Evolutionary conservation across 2,113 vertebrate genomes (phyloP).

Genomic region (Tenebrosternarchus preto): DNA sequence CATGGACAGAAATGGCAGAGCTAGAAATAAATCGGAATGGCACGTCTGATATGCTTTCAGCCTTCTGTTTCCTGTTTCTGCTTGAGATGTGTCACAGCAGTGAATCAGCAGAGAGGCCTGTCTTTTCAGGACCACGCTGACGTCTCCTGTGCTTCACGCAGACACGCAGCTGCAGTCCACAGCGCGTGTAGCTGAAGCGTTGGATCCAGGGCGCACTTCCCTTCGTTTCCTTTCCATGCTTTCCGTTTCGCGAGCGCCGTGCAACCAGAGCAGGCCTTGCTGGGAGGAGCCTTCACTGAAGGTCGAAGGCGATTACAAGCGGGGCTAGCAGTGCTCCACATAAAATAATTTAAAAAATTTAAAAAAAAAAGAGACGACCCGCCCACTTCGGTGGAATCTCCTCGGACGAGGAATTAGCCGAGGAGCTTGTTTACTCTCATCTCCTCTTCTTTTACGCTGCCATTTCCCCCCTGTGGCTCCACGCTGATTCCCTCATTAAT

Average conservation of each 20-base stretch:
- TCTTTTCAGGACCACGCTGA: too few relatives aligned
- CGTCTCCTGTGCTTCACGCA: too few relatives aligned
- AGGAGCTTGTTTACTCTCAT: conserved; percentile 93
- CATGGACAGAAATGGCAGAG: neutral
- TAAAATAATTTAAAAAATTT: too few relatives aligned
- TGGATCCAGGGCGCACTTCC: too few relatives aligned
- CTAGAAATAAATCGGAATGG: conserved; percentile 17
- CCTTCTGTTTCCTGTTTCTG: neutral
- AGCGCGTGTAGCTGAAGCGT: too few relatives aligned
- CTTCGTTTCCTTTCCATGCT: neutral
- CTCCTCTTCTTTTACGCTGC: conserved; percentile 87
- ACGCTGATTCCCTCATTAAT: conserved; percentile 95
- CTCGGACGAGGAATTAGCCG: conserved; percentile 92
- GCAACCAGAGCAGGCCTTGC: conserved; percentile 31
- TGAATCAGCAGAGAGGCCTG: conserved; percentile 18
- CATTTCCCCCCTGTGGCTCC: conserved; percentile 82
- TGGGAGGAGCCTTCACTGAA: conserved; percentile 74
- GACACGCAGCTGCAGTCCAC: neutral
- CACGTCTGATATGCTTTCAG: neutral
- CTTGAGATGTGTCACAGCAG: conserved; percentile 12
- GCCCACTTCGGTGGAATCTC: conserved; percentile 80
- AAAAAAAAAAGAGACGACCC: conserved; percentile 73
- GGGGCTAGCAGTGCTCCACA: conserved; percentile 72
- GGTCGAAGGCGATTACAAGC: conserved; percentile 84
- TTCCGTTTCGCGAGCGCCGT: conserved; percentile 13